Base-by-base conservation (phyloP, 2,888 invertebrate species). In the Marronus borbonicus region DNA sequence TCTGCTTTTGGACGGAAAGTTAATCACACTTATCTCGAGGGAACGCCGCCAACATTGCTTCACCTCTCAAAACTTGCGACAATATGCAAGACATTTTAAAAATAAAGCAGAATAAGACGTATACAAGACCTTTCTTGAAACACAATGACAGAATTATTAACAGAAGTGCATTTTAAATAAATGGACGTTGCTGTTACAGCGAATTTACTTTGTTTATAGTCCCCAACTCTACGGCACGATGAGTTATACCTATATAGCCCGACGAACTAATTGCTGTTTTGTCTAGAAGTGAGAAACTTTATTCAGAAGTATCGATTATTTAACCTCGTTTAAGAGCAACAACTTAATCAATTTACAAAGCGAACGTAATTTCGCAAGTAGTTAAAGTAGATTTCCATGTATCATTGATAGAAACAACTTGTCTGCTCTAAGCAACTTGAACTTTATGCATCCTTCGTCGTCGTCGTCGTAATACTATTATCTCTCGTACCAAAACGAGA, bases 341-440 rank as follows among this genome's bases (percentile, higher is more conserved):
- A 80, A 82, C 82, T 83, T 82, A 81, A 82, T 83, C 81, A 82
- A 82, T 83, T 83, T 81, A 82, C 76, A 78, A 80, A 79, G 80
- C 80, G 81, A 83, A 82, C 80, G 82, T 80, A 82, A 81, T 83
- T 83, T 81, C 79, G 81, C 79, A 78, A 81, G 81, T 81, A 81
- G 82, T 81, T 83, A 80, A 81, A 84, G 83, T 84, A 84, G 81
- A 81, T 83, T 84, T 84, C 82, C 83, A 82, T 84, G 83, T 84
- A 82, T 81, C 81, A 76, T 78, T 81, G 81, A 81, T 82, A 80
- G 78, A 80, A 81, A 82, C 78, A 79, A 78, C 76, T 74, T 74
- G 72, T 62, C 72, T 74, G 60, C 72, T 74, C 44, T 74, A 28
- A 74, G 72, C 60, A 44, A 60, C 44, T 60, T 74, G 72, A 74